Conservation (phyloP, 2,888 invertebrate genomes). For the Trichopria drosophilae region DNA sequence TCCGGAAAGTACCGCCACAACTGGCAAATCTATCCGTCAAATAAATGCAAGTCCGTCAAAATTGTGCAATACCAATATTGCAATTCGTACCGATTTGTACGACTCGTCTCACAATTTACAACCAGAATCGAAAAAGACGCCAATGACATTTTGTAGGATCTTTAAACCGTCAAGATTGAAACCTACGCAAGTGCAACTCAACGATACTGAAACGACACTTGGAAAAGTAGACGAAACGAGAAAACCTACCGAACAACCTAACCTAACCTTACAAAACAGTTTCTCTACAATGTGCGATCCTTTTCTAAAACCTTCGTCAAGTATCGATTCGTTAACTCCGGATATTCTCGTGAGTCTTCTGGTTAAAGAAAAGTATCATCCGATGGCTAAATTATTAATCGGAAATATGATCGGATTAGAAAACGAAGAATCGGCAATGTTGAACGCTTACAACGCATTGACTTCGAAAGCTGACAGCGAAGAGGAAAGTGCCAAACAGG, state of each 20-base stretch:
- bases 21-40: not conserved
- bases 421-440: constrained; percentile 43
- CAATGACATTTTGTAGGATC: constrained; percentile 37
- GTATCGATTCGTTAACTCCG: constrained; percentile 46
- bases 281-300: constrained; percentile 16
- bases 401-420: constrained; percentile 51
- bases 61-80: constrained; percentile 50
- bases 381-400: constrained; percentile 50
- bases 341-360: constrained; percentile 51
- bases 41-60: constrained; percentile 33
- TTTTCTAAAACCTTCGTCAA: constrained; percentile 11
- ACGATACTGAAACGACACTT: too few relatives aligned
- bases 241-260: too few relatives aligned
- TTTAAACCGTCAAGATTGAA: too few relatives aligned
- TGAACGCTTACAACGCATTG: constrained; percentile 41
- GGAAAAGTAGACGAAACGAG: too few relatives aligned
- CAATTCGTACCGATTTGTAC: constrained; percentile 52
- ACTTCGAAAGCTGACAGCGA: constrained; percentile 24
- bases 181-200: too few relatives aligned
- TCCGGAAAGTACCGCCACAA: constrained; percentile 9
- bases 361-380: constrained; percentile 47
- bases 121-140: constrained; percentile 43
- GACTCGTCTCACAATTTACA: constrained; percentile 46
- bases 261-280: too few relatives aligned
- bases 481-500: constrained; percentile 8